These are phyloP conservation scores for Clarias gariepinus DNA, from an alignment of 2,113 vertebrate species.

Conservation along the genomic window DNA sequence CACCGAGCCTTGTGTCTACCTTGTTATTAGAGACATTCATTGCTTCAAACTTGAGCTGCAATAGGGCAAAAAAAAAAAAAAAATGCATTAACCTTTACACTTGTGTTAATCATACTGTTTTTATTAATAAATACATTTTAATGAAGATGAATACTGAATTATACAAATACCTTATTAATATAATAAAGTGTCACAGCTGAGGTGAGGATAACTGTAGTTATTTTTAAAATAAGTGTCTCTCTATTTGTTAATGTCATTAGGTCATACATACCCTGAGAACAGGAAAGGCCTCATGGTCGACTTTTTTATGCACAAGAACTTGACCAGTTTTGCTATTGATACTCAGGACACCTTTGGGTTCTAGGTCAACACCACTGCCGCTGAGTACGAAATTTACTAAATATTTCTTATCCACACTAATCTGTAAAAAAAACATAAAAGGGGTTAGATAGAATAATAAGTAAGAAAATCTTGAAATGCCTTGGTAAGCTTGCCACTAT, in stretches of 20 bases:
- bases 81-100: neutral
- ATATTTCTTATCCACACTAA: slow-evolving; percentile 29
- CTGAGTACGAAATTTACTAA: neutral
- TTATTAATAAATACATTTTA: neutral
- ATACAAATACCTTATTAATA: neutral
- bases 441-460: neutral
- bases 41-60: slow-evolving; percentile 43
- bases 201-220: neutral
- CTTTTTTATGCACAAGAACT: neutral
- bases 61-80: neutral
- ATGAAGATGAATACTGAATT: neutral
- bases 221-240: neutral
- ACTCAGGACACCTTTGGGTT: slow-evolving; percentile 3
- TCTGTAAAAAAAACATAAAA: slow-evolving; percentile 30
- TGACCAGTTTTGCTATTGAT: neutral
- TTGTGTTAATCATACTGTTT: neutral
- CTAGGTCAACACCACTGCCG: slow-evolving; percentile 36
- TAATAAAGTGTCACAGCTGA: neutral
- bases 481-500: no score
- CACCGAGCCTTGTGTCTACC: slow-evolving; percentile 44
- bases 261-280: slow-evolving; percentile 30
- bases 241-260: neutral
- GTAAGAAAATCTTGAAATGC: neutral
- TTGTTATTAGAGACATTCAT: neutral
- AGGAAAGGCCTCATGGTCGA: slow-evolving; percentile 33